These are phyloP conservation scores for Bubo bubo DNA, from an alignment of 2,113 vertebrate species.

Conservation along the genomic window DNA sequence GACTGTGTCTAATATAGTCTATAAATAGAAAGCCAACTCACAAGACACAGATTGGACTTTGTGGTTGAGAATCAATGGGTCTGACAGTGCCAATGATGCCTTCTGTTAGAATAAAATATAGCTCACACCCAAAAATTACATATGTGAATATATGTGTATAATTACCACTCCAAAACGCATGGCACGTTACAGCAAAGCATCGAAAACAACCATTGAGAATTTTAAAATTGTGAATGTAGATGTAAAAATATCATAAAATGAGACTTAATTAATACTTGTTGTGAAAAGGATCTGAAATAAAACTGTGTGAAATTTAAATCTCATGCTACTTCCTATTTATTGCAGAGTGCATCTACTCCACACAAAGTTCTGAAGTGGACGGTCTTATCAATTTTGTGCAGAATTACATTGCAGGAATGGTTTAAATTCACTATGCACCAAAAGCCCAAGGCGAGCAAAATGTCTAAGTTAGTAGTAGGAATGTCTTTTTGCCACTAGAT, in stretches of 20 bases:
- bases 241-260: neutral
- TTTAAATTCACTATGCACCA: slow-evolving; percentile 33
- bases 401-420: slow-evolving; percentile 18
- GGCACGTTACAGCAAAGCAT: neutral
- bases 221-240: neutral
- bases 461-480: neutral
- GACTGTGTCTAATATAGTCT: neutral
- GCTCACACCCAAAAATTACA: neutral
- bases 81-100: neutral
- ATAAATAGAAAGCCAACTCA: neutral
- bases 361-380: slow-evolving; percentile 17
- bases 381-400: slow-evolving; percentile 30
- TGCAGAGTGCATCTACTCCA: neutral
- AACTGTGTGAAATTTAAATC: neutral
- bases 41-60: neutral
- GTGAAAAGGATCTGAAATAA: neutral
- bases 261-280: neutral
- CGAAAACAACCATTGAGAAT: neutral
- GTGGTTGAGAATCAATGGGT: neutral
- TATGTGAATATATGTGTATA: neutral
- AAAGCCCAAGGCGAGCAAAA: slow-evolving; percentile 26
- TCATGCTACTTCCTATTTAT: neutral
- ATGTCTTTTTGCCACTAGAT: neutral
- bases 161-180: neutral
- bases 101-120: neutral